Evolutionary conservation across 2,797 vertebrate species (phyloP), one percentile per base, ranked within the genome.

Genomic region (Chelidonichthys spinosus): DNA sequence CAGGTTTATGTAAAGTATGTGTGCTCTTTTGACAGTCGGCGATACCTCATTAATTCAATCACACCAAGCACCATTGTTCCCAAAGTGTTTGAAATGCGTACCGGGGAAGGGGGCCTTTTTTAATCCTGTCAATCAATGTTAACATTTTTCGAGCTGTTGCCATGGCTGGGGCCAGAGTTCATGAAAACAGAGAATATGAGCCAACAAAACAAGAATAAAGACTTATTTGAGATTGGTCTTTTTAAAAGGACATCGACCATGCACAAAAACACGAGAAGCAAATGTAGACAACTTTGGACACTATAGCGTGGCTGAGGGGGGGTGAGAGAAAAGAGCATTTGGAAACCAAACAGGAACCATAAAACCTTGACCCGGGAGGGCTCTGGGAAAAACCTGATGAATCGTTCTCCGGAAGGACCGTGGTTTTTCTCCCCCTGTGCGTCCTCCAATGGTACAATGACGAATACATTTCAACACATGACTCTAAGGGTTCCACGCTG

Each of bases 1-100:
- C 97, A 98, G 97, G 97, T 99, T 99, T 99, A 99, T 99, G 98
- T 99, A 99, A 99, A 99, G 96, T 98, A 96, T 98, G 97, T 97
- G 96, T 97, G 98, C 97, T 99, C 97, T 97, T 99, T 98, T 99
- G 97, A 99, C 98, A 97, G 97, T 96, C 96, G 88, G 66, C 92
- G 90, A 97, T 97, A 97, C 95, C 98, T 99, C 97, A 99, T 99
- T 99, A 99, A 99, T 99, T 99, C 98, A 97, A 97, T 98, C 97
- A 97, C 97, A 97, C 95, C 97, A 95, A 96, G 96, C 95, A 88
- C 95, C 94, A 98, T 99, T 99, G 98, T 99, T 97, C 96, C 94
- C 96, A 90, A 94, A 97, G 97, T 97, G 97, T 99, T 98, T 99
- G 97, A 99, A 98, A 98, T 98, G 97, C 96, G 96, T 96, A 96